These are phyloP conservation scores for Vulpes vulpes DNA, from an alignment of 2,113 vertebrate species.

Conservation along the genomic window DNA sequence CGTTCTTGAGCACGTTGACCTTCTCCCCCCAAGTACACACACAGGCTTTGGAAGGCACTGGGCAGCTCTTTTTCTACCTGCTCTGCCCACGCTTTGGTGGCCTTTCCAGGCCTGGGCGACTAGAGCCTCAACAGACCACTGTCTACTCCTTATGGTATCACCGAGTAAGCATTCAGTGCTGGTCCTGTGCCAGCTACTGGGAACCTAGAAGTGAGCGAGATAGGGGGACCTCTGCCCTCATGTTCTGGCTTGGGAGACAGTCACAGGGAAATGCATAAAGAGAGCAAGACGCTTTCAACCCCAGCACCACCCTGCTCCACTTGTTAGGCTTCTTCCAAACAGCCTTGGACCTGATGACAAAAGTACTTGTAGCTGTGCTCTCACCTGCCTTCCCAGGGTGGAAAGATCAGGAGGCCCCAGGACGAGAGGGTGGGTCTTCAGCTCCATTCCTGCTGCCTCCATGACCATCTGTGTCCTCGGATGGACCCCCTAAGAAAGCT, in stretches of 20 bases:
- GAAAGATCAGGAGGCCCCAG: not conserved
- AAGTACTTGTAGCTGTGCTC: accelerated
- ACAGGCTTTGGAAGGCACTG: not conserved
- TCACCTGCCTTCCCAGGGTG: not conserved
- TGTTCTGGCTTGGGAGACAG: not conserved
- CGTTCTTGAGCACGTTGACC: not conserved
- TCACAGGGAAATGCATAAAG: not conserved
- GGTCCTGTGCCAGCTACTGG: accelerated
- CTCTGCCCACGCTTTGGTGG: not conserved
- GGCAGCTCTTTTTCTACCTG: not conserved
- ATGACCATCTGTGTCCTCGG: not conserved
- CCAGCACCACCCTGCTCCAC: not conserved
- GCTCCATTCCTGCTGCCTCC: not conserved
- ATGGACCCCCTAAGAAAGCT: not conserved
- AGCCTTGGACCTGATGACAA: not conserved
- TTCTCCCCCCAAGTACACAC: not conserved
- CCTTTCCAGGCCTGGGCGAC: not conserved
- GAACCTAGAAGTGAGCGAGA: not conserved
- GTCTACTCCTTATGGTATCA: too few relatives aligned
- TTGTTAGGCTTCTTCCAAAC: not conserved
- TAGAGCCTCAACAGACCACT: not conserved
- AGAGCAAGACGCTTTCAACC: not conserved
- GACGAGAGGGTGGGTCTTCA: not conserved
- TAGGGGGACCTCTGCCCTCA: not conserved
- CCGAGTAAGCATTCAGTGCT: not conserved